A percentile compares a stretch with the other conserved stretches of the same genome.
Conservation (phyloP, 2,888 invertebrate genomes). For the Eupithecia exiguata region DNA sequence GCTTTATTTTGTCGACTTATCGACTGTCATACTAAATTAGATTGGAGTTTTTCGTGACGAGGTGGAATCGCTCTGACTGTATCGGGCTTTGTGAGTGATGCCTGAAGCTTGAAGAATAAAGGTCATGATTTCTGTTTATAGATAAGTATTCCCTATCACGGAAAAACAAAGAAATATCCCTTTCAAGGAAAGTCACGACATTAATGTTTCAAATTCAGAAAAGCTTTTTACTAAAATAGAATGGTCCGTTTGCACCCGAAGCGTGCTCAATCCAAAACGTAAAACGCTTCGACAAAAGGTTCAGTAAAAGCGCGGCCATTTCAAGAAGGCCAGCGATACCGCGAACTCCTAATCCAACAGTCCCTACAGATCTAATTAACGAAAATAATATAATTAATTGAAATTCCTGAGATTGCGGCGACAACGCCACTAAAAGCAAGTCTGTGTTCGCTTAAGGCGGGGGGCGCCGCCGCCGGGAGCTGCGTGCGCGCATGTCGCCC, state of each 20-base stretch:
- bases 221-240: not conserved
- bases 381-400: slow-evolving; percentile 70
- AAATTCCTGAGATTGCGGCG: slow-evolving; percentile 76
- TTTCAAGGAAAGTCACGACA: not conserved
- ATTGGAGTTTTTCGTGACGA: slow-evolving; percentile 54
- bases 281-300: slow-evolving; percentile 17
- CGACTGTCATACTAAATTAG: slow-evolving; percentile 63
- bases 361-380: slow-evolving; percentile 57
- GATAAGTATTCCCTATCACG: not conserved
- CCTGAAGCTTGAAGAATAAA: not conserved
- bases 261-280: not conserved
- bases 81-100: slow-evolving; percentile 13
- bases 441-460: slow-evolving; percentile 63
- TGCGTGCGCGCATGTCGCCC: slow-evolving; percentile 76
- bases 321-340: slow-evolving; percentile 39
- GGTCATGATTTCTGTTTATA: not conserved
- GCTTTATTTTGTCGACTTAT: slow-evolving; percentile 51
- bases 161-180: not conserved
- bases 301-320: slow-evolving; percentile 30
- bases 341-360: slow-evolving; percentile 38
- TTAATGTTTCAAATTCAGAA: not conserved
- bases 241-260: not conserved
- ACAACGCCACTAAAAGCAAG: slow-evolving; percentile 79
- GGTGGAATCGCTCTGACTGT: slow-evolving; percentile 36
- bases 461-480: slow-evolving; percentile 62